These are phyloP conservation scores for Hirundo rustica DNA, from an alignment of 2,797 vertebrate genomes.

Conservation along the genomic window DNA sequence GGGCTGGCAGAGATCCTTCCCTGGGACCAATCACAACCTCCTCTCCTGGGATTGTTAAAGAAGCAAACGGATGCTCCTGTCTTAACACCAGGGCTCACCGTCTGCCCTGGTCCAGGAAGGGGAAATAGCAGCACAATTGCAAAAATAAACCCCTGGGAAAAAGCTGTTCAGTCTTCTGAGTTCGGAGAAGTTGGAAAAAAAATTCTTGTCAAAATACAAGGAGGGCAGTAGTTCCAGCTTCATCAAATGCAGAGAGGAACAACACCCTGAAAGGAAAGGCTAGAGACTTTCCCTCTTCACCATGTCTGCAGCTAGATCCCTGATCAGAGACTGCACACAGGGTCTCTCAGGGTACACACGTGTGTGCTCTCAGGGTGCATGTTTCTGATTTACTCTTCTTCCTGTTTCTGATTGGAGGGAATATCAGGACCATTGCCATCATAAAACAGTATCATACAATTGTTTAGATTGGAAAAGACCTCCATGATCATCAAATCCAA, in stretches of 20 bases:
- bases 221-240: not conserved
- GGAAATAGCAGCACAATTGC: not conserved
- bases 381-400: not conserved
- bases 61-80: not conserved
- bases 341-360: not conserved
- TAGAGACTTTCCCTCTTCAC: not conserved
- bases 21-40: not conserved
- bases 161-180: not conserved
- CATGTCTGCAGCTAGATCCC: not conserved
- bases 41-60: not conserved
- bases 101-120: not conserved
- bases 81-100: not conserved
- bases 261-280: not conserved
- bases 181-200: not conserved
- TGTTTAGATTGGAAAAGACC: not conserved
- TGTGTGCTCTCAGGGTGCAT: not conserved
- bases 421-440: not conserved
- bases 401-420: not conserved
- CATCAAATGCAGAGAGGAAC: not conserved
- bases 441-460: not conserved
- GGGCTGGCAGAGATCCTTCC: not conserved
- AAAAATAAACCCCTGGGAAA: conserved; percentile 24
- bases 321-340: not conserved
- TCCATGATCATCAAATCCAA: not conserved
- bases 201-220: not conserved